A percentile compares a stretch with the other conserved stretches of the same genome.
These are phyloP conservation scores for Remorina albescens DNA, from an alignment of 2,797 vertebrate species.

Conservation along the genomic window DNA sequence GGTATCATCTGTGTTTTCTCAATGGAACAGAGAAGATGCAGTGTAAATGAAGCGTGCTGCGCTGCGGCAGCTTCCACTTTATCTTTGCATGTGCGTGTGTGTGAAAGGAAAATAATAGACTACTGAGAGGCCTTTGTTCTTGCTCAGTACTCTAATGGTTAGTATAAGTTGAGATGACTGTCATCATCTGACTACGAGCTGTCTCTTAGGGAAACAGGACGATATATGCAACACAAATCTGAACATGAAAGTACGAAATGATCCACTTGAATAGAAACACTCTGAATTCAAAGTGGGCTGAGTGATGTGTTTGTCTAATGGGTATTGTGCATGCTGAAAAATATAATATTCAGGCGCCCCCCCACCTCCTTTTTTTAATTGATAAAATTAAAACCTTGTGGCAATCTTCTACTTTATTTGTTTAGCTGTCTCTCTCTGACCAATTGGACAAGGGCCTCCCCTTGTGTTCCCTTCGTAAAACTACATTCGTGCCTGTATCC, in stretches of 20 bases:
- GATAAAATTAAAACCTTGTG: neutral
- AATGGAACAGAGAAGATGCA: constrained; percentile 83
- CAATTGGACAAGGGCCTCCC: constrained; percentile 69
- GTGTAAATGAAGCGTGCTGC: constrained; percentile 76
- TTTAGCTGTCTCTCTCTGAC: constrained; percentile 31
- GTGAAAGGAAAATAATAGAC: constrained; percentile 47
- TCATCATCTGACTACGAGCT: constrained; percentile 39
- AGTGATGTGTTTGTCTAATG: constrained; percentile 13
- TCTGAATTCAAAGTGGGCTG: neutral
- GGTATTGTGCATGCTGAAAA: neutral
- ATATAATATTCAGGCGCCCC: neutral
- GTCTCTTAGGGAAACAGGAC: constrained; percentile 42
- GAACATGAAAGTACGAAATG: neutral
- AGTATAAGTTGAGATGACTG: constrained; percentile 45
- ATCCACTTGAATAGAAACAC: constrained; percentile 4
- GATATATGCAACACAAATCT: constrained; percentile 8
- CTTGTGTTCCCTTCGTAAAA: constrained; percentile 66
- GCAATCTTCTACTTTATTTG: neutral
- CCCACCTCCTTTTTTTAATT: neutral
- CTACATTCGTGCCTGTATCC: constrained; percentile 13
- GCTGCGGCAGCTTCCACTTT: constrained; percentile 64
- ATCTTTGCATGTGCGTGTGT: constrained; percentile 51
- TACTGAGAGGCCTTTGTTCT: constrained; percentile 39
- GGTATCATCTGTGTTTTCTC: constrained; percentile 82
- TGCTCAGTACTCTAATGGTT: constrained; percentile 50